phyloP scores from a whole-genome alignment of 2,113 vertebrate species.

The Rhinolophus ferrumequinum region DNA sequence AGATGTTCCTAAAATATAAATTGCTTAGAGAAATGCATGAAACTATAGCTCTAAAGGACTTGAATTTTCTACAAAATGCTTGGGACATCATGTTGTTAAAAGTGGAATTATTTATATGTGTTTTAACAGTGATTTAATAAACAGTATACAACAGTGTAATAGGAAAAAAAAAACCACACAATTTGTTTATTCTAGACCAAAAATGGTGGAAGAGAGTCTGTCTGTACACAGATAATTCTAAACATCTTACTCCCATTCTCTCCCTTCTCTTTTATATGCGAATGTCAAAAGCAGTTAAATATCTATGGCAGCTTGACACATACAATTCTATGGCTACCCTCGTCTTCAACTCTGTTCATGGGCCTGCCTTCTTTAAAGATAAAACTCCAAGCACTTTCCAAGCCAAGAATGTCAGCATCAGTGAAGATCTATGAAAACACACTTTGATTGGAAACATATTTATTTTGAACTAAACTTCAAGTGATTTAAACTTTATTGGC shows the following conservation, averaged over 20 bases:
- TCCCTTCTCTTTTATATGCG: neutral
- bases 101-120: neutral
- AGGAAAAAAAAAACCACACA: neutral
- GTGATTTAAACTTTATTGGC: constrained; percentile 37
- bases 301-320: neutral
- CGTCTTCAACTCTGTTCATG: neutral
- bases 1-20: constrained; percentile 38
- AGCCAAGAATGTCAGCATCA: constrained; percentile 52
- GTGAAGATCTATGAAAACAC: constrained; percentile 48
- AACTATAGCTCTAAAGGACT: neutral
- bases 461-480: constrained; percentile 20
- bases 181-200: neutral
- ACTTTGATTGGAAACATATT: constrained; percentile 66
- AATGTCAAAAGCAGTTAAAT: constrained; percentile 49
- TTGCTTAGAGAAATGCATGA: neutral
- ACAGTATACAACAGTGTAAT: neutral
- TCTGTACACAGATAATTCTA: neutral
- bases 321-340: neutral
- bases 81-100: neutral
- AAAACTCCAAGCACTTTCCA: constrained; percentile 10
- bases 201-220: neutral
- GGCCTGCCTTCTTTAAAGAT: constrained; percentile 14
- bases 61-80: neutral
- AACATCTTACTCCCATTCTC: neutral
- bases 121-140: neutral